These are phyloP conservation scores for Allygus modestus DNA, from an alignment of 2,888 invertebrate species.

Conservation along the genomic window DNA sequence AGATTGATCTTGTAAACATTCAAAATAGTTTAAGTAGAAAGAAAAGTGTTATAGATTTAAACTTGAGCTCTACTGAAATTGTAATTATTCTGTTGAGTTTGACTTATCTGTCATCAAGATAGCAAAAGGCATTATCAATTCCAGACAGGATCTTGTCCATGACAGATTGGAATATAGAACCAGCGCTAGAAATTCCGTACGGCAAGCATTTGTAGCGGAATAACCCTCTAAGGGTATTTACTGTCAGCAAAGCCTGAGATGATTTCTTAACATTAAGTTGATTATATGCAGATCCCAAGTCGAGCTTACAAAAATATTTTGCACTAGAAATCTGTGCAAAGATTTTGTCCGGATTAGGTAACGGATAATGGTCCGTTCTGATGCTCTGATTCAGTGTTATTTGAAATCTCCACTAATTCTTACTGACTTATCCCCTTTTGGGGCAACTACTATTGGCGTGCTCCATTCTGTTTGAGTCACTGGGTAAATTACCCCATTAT, in stretches of 20 bases:
- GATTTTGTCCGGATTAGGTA: slow-evolving; percentile 11
- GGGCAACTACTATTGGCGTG: background rate
- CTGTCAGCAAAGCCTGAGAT: background rate
- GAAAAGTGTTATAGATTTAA: too few relatives aligned
- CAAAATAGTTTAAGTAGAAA: too few relatives aligned
- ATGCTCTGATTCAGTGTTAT: slow-evolving; percentile 2
- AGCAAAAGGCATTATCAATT: background rate
- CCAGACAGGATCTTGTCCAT: background rate
- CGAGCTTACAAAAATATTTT: too few relatives aligned
- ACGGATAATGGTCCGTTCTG: slow-evolving; percentile 9
- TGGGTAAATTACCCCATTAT: background rate
- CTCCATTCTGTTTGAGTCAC: background rate
- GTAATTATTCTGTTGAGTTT: too few relatives aligned
- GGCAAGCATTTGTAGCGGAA: slow-evolving; percentile 27
- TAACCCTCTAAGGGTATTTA: background rate
- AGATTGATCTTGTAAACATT: too few relatives aligned
- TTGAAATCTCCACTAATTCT: background rate
- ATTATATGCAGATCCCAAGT: too few relatives aligned
- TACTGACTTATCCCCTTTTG: background rate
- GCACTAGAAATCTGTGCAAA: background rate
- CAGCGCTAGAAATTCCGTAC: slow-evolving; percentile 18
- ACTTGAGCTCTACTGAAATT: too few relatives aligned
- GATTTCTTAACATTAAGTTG: background rate
- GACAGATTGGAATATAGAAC: slow-evolving; percentile 4
- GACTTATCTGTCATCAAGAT: slow-evolving; percentile 30